These are phyloP conservation scores for Andrena dorsata DNA, from an alignment of 2,888 invertebrate species.

Conservation along the genomic window DNA sequence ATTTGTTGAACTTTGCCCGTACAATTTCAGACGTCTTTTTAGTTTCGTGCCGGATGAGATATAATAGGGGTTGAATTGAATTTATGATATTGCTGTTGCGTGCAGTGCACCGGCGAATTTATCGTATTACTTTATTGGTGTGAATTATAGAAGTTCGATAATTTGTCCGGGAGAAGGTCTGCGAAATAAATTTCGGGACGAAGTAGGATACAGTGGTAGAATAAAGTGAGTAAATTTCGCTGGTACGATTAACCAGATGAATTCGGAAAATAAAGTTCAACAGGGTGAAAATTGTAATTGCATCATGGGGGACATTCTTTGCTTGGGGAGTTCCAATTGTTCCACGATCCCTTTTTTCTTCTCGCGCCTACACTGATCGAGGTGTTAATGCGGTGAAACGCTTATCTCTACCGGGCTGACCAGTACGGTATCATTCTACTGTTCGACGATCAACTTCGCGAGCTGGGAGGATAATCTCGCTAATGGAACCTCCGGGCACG, in stretches of 20 bases:
- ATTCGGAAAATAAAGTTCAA: too few relatives aligned
- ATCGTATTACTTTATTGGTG: conserved; percentile 24
- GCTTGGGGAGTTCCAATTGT: background rate
- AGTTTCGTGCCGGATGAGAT: background rate
- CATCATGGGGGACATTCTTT: background rate
- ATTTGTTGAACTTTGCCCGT: conserved; percentile 8
- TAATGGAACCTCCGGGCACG: conserved; percentile 59
- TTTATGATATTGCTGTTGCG: conserved; percentile 33
- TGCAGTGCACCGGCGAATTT: conserved; percentile 13
- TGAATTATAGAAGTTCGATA: background rate
- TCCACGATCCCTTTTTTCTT: background rate
- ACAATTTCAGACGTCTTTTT: conserved; percentile 11
- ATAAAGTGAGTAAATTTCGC: too few relatives aligned
- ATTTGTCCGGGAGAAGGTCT: conserved; percentile 1
- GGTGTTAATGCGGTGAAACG: background rate
- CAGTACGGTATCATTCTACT: conserved; percentile 33
- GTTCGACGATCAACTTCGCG: conserved; percentile 42
- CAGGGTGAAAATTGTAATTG: too few relatives aligned
- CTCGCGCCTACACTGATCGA: background rate
- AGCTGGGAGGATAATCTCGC: conserved; percentile 54
- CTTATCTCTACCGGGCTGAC: conserved; percentile 8
- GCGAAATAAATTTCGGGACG: background rate
- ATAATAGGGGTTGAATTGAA: conserved; percentile 24
- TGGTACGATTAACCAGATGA: too few relatives aligned
- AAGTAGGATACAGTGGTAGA: background rate